Percentiles rank a stretch among this genome's conserved stretches.
These are phyloP conservation scores for Canis aureus DNA, from an alignment of 2,113 vertebrate genomes.

Conservation along the genomic window DNA sequence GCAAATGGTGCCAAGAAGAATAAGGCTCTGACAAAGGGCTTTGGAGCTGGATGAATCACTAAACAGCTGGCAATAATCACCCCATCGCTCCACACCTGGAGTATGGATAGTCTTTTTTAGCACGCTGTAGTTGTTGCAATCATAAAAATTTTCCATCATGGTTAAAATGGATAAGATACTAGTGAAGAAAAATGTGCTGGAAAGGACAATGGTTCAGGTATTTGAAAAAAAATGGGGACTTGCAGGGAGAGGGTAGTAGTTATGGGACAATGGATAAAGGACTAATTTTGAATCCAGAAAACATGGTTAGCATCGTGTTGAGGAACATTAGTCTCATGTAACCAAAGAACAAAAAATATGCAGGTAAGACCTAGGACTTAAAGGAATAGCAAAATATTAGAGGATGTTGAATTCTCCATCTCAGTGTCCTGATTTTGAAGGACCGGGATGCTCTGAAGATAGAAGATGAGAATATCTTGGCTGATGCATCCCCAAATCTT, in stretches of 20 bases:
- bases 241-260: background rate
- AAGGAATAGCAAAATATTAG: background rate
- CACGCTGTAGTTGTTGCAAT: background rate
- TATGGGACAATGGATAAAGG: background rate
- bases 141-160: background rate
- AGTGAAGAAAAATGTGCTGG: background rate
- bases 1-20: background rate
- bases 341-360: background rate
- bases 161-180: background rate
- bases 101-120: background rate
- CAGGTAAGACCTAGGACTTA: background rate
- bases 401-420: background rate
- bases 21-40: background rate
- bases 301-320: background rate
- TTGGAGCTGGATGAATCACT: background rate
- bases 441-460: background rate
- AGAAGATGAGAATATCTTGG: background rate
- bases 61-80: background rate
- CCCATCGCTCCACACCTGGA: background rate
- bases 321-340: background rate
- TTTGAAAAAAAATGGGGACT: background rate
- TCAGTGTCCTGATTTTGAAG: background rate
- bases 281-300: background rate
- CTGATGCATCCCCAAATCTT: background rate
- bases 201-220: background rate